These are phyloP conservation scores for Mirounga angustirostris DNA, from an alignment of 2,113 vertebrate genomes.

Conservation along the genomic window DNA sequence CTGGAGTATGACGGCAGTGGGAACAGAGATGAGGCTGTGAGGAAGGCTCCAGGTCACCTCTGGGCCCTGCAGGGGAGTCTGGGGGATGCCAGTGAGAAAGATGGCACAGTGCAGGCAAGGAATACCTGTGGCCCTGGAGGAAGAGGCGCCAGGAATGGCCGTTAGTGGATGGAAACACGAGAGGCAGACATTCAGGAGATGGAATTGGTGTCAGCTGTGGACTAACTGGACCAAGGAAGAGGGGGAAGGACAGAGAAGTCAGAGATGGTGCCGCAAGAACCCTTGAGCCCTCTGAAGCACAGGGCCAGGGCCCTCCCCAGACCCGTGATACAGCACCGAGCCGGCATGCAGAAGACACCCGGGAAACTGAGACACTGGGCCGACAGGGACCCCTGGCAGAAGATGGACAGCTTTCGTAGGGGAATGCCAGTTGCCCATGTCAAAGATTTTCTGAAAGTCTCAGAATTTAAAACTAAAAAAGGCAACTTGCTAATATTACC, in stretches of 20 bases:
- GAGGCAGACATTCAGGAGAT: not conserved
- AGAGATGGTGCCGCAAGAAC: not conserved
- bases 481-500: not conserved
- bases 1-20: not conserved
- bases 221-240: accelerated
- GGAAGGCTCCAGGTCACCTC: not conserved
- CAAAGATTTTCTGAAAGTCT: not conserved
- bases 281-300: accelerated
- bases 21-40: not conserved
- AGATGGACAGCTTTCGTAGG: accelerated
- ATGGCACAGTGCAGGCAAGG: accelerated
- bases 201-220: accelerated
- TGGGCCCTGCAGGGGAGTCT: not conserved
- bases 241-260: not conserved
- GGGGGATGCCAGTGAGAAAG: not conserved
- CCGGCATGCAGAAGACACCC: accelerated
- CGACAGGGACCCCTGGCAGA: accelerated
- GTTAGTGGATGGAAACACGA: accelerated
- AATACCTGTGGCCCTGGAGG: not conserved
- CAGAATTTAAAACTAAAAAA: not conserved
- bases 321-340: accelerated
- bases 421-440: accelerated
- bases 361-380: accelerated
- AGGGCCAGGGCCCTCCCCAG: accelerated
- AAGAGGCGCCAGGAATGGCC: not conserved